Conservation (phyloP, 2,888 invertebrate species). For the Cheilosia pagana region DNA sequence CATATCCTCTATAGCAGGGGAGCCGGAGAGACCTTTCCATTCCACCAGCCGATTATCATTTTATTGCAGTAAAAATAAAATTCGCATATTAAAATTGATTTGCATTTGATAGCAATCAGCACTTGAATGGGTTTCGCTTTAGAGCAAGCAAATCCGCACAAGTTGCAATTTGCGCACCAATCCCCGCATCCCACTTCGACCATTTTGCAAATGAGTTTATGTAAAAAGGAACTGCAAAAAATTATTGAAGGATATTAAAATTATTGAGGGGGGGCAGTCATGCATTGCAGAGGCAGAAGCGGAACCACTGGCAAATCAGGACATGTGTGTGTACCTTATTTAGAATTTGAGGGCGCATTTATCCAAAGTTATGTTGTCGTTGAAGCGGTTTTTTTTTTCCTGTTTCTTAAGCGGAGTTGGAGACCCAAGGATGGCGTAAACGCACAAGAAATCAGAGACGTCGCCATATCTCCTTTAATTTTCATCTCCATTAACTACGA, state of each 20-base stretch:
- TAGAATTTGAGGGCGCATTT: slow-evolving; percentile 65
- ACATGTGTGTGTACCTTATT: slow-evolving; percentile 67
- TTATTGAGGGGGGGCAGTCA: slow-evolving; percentile 32
- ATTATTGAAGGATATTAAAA: slow-evolving; percentile 44
- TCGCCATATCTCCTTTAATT: slow-evolving; percentile 74
- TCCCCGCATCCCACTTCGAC: slow-evolving; percentile 31
- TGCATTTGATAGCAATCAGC: slow-evolving; percentile 63
- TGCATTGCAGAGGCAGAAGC: slow-evolving; percentile 26
- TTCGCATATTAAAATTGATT: slow-evolving; percentile 70
- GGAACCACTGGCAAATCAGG: slow-evolving; percentile 58
- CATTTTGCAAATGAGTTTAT: slow-evolving; percentile 55
- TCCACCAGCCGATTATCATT: slow-evolving; percentile 64
- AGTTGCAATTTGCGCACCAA: slow-evolving; percentile 5
- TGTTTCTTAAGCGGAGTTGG: background rate
- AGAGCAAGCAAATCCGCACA: slow-evolving; percentile 4
- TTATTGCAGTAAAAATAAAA: slow-evolving; percentile 67
- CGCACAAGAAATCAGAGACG: slow-evolving; percentile 71
- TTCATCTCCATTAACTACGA: slow-evolving; percentile 75
- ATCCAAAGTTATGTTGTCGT: slow-evolving; percentile 55
- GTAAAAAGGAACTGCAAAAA: slow-evolving; percentile 16
- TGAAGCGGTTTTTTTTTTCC: slow-evolving; percentile 29
- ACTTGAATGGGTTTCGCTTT: slow-evolving; percentile 12
- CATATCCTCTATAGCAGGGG: background rate
- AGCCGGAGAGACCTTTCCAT: slow-evolving; percentile 12
- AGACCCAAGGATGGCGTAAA: slow-evolving; percentile 36